These are phyloP conservation scores for Falcaria lacertinaria DNA, from an alignment of 2,888 invertebrate species.

Conservation along the genomic window DNA sequence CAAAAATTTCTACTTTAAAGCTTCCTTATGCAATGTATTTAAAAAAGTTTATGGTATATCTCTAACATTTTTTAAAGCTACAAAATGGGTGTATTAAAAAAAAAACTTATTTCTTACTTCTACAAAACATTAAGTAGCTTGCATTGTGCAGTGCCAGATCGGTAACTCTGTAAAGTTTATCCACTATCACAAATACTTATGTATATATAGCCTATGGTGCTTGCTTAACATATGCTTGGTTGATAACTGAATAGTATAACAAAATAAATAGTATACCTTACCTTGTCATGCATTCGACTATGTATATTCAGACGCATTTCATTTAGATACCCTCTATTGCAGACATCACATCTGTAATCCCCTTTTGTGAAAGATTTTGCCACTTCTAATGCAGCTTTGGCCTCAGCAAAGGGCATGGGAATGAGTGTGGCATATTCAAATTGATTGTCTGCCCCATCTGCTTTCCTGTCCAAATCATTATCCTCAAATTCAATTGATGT, in stretches of 20 bases:
- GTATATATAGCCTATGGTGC: too few species aligned
- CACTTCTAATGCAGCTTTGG: constrained; percentile 56
- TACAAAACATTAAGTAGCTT: too few species aligned
- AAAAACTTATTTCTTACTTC: too few species aligned
- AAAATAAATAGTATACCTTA: constrained; percentile 19
- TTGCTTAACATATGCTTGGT: too few species aligned
- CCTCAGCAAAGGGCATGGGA: constrained; percentile 54
- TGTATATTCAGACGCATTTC: constrained; percentile 46
- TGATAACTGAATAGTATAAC: constrained; percentile 3
- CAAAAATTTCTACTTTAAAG: too few species aligned
- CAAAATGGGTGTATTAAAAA: too few species aligned
- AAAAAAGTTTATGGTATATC: too few species aligned
- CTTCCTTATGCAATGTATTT: too few species aligned
- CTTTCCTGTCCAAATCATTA: constrained; percentile 21
- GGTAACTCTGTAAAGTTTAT: too few species aligned
- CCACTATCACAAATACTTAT: not conserved
- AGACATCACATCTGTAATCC: constrained; percentile 43
- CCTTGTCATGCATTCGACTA: constrained; percentile 65
- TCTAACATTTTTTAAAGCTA: too few species aligned
- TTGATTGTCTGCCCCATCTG: constrained; percentile 49
- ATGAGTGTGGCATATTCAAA: constrained; percentile 61
- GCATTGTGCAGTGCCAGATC: too few species aligned
- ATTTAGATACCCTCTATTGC: constrained; percentile 46
- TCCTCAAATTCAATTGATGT: not conserved
- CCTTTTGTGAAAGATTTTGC: constrained; percentile 49